Conservation (phyloP, 1,140 invertebrate species). For the Adelges cooleyi region DNA sequence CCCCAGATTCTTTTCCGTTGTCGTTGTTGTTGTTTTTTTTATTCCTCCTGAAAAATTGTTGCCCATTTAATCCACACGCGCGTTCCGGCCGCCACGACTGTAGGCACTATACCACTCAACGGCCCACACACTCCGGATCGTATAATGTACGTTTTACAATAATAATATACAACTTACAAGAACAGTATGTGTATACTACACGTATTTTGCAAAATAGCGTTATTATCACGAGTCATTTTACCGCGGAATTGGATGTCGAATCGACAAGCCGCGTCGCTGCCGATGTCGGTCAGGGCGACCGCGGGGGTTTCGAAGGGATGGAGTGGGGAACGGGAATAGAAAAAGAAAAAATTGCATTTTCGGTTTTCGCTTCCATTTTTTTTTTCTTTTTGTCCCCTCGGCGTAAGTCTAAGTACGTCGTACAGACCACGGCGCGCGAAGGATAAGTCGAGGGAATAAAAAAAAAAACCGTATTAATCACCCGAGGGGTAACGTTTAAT, state of each 20-base stretch:
- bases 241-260: slow-evolving; percentile 16
- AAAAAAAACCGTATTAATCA: slow-evolving; percentile 25
- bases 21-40: background rate
- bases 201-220: background rate
- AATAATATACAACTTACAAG: too few species aligned
- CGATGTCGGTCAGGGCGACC: too few species aligned
- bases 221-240: slow-evolving; percentile 15
- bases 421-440: background rate
- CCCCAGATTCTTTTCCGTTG: background rate
- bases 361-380: background rate
- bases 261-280: too few species aligned
- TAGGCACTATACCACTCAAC: too few species aligned
- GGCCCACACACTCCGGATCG: too few species aligned
- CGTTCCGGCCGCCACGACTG: background rate
- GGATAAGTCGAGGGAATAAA: background rate
- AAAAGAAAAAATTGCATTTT: background rate
- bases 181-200: too few species aligned
- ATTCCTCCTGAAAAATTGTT: slow-evolving; percentile 1
- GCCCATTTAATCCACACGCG: slow-evolving; percentile 5
- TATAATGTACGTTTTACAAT: too few species aligned
- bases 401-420: background rate
- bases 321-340: background rate
- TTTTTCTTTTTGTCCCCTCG: background rate
- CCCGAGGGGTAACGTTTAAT: slow-evolving; percentile 28
- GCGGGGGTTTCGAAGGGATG: too few species aligned